Percentiles rank a stretch among this genome's conserved stretches.
These are phyloP conservation scores for Enteromius trimaculatus DNA, from an alignment of 2,797 vertebrate species.

Conservation along the genomic window DNA sequence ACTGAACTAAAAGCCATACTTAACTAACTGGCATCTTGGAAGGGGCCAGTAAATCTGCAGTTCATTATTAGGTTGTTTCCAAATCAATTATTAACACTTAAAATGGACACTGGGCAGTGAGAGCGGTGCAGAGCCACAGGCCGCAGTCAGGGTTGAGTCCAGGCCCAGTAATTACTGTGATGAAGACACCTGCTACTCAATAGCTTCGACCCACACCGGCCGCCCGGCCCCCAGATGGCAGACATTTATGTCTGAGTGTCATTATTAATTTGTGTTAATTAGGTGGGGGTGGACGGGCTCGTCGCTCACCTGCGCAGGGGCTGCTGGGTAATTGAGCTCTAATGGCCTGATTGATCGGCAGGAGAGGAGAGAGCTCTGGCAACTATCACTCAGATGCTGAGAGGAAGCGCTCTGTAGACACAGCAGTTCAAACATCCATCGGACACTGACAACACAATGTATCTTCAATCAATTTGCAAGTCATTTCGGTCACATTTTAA, in stretches of 20 bases:
- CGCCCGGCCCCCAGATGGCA: conserved; percentile 78
- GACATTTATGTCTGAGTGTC: conserved; percentile 85
- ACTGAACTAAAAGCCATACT: conserved; percentile 71
- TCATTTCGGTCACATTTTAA: conserved; percentile 9
- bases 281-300: conserved; percentile 68
- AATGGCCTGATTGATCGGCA: conserved; percentile 85
- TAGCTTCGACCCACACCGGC: conserved; percentile 81
- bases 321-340: conserved; percentile 83
- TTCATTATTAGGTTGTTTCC: conserved; percentile 81
- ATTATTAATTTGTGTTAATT: conserved; percentile 87
- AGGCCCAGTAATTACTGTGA: conserved; percentile 78
- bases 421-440: conserved; percentile 20
- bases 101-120: conserved; percentile 72
- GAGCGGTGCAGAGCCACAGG: conserved; percentile 68
- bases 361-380: conserved; percentile 26
- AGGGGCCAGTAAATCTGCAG: conserved; percentile 75
- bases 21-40: conserved; percentile 72
- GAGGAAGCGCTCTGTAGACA: conserved; percentile 14
- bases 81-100: conserved; percentile 86
- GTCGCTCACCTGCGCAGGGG: conserved; percentile 81
- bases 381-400: conserved; percentile 38
- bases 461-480: conserved; percentile 32
- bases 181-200: conserved; percentile 88
- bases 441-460: conserved; percentile 19
- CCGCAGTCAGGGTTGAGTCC: conserved; percentile 73